Evolutionary conservation across 1,140 invertebrate species (phyloP), one percentile per base, ranked within the genome.

Genomic region (Elymnias hypermnestra): DNA sequence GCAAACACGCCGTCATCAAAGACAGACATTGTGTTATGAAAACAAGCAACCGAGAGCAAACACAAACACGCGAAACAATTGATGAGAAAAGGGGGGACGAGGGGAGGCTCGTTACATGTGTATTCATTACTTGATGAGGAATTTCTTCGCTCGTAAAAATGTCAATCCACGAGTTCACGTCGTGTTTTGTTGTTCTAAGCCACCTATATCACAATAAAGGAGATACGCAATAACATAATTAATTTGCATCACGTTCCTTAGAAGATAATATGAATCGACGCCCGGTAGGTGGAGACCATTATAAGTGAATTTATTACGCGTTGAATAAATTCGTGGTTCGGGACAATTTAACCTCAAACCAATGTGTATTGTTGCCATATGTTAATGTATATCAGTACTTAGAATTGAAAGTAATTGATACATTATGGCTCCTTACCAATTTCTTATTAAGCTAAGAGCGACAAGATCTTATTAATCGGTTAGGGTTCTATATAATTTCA

Each of bases 21-120:
- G 70, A 78, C 73, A 84, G 73, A 76, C 76, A 73, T 53, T 65
- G 61, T 77, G 74, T 84, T 84, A 82, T 84, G 77, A 84, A 82
- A 84, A 82, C 77, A 84, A 76, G 72, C 72, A 73, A 59, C 65
- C 58, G 58, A 64, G 68, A 75, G 66, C 68, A 81, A 83, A 83
- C 76, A 83, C 63, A 77, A 77, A 79, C 69, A 79, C 61, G 64
- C 51, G 68, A 74, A 73, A 81, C 75, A 84, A 82, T 82, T 75
- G 79, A 82, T 71, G 75, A 79, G 75, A 71, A 69, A 52, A 58
- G 54, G 54, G 51, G 56, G 59, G 54, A 53, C 25, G 54, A 35
- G 43, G 52, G 41, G 55, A 33, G 37, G 45, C 46, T 23, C 40
- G 21, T 40, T 51, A 33, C 31, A 55, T 19, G 37, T 43, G 42